These are phyloP conservation scores for Cercopithecus mona DNA, from an alignment of 2,113 vertebrate species.

Conservation along the genomic window DNA sequence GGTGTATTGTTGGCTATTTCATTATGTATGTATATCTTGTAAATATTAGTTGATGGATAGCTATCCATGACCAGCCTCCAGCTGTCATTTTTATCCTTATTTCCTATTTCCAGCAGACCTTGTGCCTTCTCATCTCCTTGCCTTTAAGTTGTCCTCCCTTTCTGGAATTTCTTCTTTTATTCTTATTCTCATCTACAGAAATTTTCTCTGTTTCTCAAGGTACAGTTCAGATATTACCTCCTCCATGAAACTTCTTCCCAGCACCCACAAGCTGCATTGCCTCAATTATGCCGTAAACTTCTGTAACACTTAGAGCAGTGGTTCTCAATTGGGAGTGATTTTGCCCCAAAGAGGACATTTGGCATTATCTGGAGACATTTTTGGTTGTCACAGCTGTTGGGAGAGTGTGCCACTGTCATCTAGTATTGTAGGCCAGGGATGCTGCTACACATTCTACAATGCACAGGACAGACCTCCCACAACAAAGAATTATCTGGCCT, in stretches of 20 bases:
- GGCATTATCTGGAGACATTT: not conserved
- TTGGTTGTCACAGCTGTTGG: not conserved
- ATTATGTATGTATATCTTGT: not conserved
- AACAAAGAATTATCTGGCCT: not conserved
- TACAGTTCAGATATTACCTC: not conserved
- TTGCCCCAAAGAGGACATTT: not conserved
- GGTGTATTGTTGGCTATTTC: not conserved
- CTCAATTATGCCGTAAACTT: not conserved
- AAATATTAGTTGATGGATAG: not conserved
- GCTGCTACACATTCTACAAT: not conserved
- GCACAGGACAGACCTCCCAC: not conserved
- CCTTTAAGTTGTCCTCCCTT: slow-evolving; percentile 6
- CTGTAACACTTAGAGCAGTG: not conserved
- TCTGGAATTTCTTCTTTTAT: not conserved
- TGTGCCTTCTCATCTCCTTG: not conserved
- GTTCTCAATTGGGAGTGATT: not conserved
- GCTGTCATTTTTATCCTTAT: not conserved
- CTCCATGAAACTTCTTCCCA: not conserved
- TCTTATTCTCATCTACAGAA: not conserved
- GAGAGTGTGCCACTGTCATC: not conserved
- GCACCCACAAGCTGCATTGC: not conserved
- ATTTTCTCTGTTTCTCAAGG: not conserved
- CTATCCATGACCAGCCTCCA: not conserved
- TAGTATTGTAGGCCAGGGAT: not conserved
- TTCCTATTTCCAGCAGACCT: not conserved